phyloP scores from a whole-genome alignment of 2,797 vertebrate genomes.

The Fistularia tabacaria region DNA sequence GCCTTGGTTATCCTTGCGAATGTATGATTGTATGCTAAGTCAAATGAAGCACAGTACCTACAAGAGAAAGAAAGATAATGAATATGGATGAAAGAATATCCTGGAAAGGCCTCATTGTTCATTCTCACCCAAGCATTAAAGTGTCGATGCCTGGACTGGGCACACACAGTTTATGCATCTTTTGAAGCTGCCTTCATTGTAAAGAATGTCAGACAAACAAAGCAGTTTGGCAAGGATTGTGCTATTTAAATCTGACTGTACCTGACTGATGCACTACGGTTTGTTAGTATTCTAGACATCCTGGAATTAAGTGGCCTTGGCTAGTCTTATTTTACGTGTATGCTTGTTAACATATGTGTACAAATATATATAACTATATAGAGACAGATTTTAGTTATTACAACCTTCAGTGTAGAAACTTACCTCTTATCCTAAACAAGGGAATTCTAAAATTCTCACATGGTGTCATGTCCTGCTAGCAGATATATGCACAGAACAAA shows the following conservation, averaged over 20 bases:
- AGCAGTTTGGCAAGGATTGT: slow-evolving; percentile 30
- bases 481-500: slow-evolving; percentile 35
- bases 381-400: slow-evolving; percentile 2
- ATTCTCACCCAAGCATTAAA: slow-evolving; percentile 27
- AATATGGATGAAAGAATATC: slow-evolving; percentile 33
- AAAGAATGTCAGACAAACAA: slow-evolving; percentile 55
- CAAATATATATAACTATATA: slow-evolving; percentile 8
- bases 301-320: slow-evolving; percentile 74
- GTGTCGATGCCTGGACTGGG: slow-evolving; percentile 34
- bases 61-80: slow-evolving; percentile 28
- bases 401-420: slow-evolving; percentile 28
- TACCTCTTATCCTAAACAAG: slow-evolving; percentile 32
- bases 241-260: slow-evolving; percentile 24
- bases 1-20: slow-evolving; percentile 70
- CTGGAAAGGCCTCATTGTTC: slow-evolving; percentile 23
- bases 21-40: slow-evolving; percentile 67
- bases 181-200: slow-evolving; percentile 62
- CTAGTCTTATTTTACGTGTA: slow-evolving; percentile 44
- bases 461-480: slow-evolving; percentile 27
- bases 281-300: slow-evolving; percentile 53
- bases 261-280: slow-evolving; percentile 67
- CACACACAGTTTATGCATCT: slow-evolving; percentile 48
- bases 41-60: slow-evolving; percentile 35
- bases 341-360: slow-evolving; percentile 31
- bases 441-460: slow-evolving; percentile 23